Base-by-base conservation (phyloP, 2,113 vertebrate genomes). In the Baryphthengus martii region DNA sequence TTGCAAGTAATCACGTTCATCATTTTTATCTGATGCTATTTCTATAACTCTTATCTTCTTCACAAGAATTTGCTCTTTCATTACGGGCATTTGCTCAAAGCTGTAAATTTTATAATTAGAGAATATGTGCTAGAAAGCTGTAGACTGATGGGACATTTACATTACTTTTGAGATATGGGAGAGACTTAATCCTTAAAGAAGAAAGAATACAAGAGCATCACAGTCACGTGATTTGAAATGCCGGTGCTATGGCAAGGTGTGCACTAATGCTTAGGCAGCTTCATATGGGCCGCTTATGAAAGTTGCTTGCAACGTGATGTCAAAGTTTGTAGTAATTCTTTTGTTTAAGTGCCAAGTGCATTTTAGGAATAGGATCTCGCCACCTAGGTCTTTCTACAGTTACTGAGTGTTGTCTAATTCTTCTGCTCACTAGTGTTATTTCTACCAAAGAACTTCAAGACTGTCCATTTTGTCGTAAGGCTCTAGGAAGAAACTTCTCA, bases 11-110 rank as follows among this genome's bases (percentile, higher is more conserved):
- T 29, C 47, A 40, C 52, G 17, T 28, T 93, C 26, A 65, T 91
- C 37, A 29, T 37, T 91, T 90, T 94, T 39, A 90, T 95, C 92
- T 95, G 80, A 53, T 92, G 29, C 21, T 89, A 47, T 79, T 88
- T 89, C 53, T 90, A 62, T 52, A 86, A 44, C 28, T 28, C 47
- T 92, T 61, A 56, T 49, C 23, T 90, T 39, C 33, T 96, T 19
- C 49, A 75, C 16, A 55, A 87, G 55, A 80, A 52, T 79, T 90
- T 92, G 4, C 10, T 47, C 68, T 95, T 84, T 94, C 59, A n/a
- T 47, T 50, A 14, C 18, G 73, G 14, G 6, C 21, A n/a, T 77
- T 86, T 76, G 24, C 40, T 93, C n/a, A 85, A 68, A 85, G 20
- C 12, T 40, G 31, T 76, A 79, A 28, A 56, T 72, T 92, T 81